These are phyloP conservation scores for Leucozona laternaria DNA, from an alignment of 2,888 invertebrate species.

Conservation along the genomic window DNA sequence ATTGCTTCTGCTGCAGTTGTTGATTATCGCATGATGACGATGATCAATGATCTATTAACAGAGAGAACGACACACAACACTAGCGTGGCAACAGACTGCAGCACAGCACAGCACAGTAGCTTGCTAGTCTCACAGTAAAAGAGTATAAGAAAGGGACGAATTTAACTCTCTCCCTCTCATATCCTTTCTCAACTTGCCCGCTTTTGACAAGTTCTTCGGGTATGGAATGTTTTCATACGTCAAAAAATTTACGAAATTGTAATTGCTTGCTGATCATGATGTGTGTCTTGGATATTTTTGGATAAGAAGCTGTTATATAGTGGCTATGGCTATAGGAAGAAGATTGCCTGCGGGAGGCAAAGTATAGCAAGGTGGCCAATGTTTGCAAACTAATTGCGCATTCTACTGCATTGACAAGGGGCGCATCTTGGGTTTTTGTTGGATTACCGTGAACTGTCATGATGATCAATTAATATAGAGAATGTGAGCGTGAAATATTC, in stretches of 20 bases:
- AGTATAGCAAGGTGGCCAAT: slow-evolving; percentile 64
- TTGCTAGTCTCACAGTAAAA: not conserved
- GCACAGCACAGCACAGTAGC: slow-evolving; percentile 26
- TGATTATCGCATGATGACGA: slow-evolving; percentile 71
- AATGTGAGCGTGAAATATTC: slow-evolving; percentile 72
- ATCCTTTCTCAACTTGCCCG: not conserved
- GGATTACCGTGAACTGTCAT: slow-evolving; percentile 63
- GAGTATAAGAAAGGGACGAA: slow-evolving; percentile 6
- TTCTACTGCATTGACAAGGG: slow-evolving; percentile 67
- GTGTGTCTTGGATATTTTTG: slow-evolving; percentile 56
- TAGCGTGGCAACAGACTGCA: slow-evolving; percentile 55
- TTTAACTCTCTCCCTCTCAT: not conserved
- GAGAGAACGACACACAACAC: slow-evolving; percentile 64
- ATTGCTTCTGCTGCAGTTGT: slow-evolving; percentile 55
- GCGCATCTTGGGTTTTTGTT: slow-evolving; percentile 54
- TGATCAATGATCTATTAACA: slow-evolving; percentile 75
- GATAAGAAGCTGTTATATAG: not conserved
- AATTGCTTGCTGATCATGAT: slow-evolving; percentile 49
- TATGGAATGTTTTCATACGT: slow-evolving; percentile 59
- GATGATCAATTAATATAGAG: slow-evolving; percentile 69
- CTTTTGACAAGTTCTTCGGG: slow-evolving; percentile 1
- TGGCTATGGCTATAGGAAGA: not conserved
- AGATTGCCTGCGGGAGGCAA: not conserved
- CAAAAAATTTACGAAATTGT: slow-evolving; percentile 65
- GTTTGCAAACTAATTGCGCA: slow-evolving; percentile 71